Percentiles rank a stretch among this genome's conserved stretches.
Evolutionary conservation across 2,888 invertebrate genomes (phyloP).

Genomic region (Hetaerina titia): DNA sequence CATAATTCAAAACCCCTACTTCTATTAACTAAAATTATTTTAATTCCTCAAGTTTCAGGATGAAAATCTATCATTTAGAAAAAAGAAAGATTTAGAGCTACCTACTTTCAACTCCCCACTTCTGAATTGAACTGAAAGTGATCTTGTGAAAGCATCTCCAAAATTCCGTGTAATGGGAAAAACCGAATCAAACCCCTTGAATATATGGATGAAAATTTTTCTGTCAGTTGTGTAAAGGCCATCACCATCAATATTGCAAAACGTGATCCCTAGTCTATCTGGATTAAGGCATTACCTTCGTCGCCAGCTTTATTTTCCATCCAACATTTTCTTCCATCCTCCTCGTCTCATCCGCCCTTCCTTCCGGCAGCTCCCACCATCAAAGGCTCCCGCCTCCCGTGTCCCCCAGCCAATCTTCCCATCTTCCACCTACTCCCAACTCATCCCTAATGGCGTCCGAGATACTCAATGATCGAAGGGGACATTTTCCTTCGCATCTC

Average conservation of each 20-base stretch:
- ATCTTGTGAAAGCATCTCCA: too few species aligned
- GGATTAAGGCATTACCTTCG: not conserved
- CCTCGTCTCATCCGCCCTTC: not conserved
- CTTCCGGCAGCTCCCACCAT: not conserved
- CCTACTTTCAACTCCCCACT: too few species aligned
- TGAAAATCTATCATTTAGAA: too few species aligned
- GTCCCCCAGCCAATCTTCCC: not conserved
- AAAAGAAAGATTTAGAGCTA: too few species aligned
- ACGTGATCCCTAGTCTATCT: not conserved
- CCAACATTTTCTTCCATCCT: not conserved
- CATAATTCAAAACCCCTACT: too few species aligned
- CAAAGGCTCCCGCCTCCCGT: not conserved
- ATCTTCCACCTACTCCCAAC: not conserved
- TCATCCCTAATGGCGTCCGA: slow-evolving; percentile 47
- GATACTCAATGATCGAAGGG: slow-evolving; percentile 56
- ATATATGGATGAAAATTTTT: not conserved
- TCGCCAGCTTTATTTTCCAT: not conserved
- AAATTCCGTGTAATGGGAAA: too few species aligned
- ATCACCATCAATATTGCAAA: not conserved
- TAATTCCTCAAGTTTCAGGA: too few species aligned
- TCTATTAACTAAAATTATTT: too few species aligned
- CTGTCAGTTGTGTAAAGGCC: not conserved
- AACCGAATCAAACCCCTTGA: not conserved
- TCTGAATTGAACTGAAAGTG: too few species aligned
- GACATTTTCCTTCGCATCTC: slow-evolving; percentile 14